Conservation (phyloP, 2,113 vertebrate species). For the Apteryx mantelli region DNA sequence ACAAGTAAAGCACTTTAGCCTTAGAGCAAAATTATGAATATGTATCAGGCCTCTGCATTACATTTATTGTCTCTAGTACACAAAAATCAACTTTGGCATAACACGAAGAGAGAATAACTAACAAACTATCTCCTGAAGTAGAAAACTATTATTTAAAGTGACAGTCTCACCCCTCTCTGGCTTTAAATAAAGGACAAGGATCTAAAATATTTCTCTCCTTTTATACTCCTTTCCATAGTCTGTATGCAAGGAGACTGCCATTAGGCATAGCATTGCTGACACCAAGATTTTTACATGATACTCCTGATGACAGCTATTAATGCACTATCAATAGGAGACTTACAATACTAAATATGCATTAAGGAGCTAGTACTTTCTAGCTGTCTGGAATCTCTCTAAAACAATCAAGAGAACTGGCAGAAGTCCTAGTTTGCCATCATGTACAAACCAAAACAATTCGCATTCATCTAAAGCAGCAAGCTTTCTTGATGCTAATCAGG, state of each 20-base stretch:
- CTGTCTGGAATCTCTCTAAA: constrained; percentile 49
- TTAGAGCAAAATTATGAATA: constrained; percentile 64
- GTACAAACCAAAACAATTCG: constrained; percentile 26
- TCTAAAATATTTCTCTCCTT: constrained; percentile 32
- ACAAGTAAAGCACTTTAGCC: constrained; percentile 63
- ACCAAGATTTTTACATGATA: constrained; percentile 20
- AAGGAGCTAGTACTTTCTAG: constrained; percentile 27
- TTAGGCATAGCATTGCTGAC: constrained; percentile 52
- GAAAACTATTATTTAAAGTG: constrained; percentile 62
- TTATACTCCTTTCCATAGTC: constrained; percentile 40
- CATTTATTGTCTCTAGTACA: constrained; percentile 52
- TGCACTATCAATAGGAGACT: constrained; percentile 43
- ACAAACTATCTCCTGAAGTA: constrained; percentile 50
- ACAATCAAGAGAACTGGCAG: constrained; percentile 45
- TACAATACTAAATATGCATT: constrained; percentile 57
- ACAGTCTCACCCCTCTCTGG: constrained; percentile 49
- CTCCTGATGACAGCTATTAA: constrained; percentile 60
- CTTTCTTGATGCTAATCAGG: neutral
- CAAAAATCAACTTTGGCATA: constrained; percentile 65
- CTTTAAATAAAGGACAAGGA: constrained; percentile 57
- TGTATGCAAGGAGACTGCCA: constrained; percentile 36
- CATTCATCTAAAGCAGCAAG: neutral
- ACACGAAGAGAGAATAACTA: constrained; percentile 40
- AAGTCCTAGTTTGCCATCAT: constrained; percentile 29
- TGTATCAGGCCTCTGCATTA: constrained; percentile 20